Conservation (phyloP, 2,888 invertebrate genomes). For the Cerceris ruficornis region DNA sequence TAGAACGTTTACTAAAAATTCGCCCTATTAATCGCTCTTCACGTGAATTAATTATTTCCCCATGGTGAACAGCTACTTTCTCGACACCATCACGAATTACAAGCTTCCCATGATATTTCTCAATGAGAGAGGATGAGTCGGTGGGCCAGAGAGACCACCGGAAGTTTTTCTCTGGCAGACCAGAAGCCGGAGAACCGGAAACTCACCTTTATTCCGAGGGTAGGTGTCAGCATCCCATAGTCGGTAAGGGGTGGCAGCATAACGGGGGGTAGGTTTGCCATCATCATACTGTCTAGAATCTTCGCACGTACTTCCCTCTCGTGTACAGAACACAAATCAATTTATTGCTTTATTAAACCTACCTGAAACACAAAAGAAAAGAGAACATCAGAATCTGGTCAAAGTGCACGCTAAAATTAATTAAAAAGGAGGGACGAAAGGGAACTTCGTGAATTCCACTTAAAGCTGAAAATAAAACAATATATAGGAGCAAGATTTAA, state of each 20-base stretch:
- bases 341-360: constrained; percentile 75
- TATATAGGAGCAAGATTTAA: too few relatives aligned
- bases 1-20: too few relatives aligned
- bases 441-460: too few relatives aligned
- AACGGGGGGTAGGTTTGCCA: constrained; percentile 81
- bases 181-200: constrained; percentile 22
- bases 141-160: neutral
- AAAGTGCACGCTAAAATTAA: neutral
- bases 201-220: constrained; percentile 81
- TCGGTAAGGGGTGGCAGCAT: constrained; percentile 80
- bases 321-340: constrained; percentile 70
- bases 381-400: neutral
- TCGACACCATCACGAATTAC: too few relatives aligned
- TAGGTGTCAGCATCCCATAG: constrained; percentile 80
- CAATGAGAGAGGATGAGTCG: neutral
- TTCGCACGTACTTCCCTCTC: constrained; percentile 58
- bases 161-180: too few relatives aligned
- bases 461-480: too few relatives aligned
- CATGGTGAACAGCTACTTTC: too few relatives aligned
- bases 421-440: neutral
- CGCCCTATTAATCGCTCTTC: too few relatives aligned
- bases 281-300: constrained; percentile 79
- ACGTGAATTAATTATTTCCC: too few relatives aligned
- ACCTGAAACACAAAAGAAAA: constrained; percentile 75
- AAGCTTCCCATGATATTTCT: too few relatives aligned